These are phyloP conservation scores for Brachyptera risi DNA, from an alignment of 2,888 invertebrate species.

Conservation along the genomic window DNA sequence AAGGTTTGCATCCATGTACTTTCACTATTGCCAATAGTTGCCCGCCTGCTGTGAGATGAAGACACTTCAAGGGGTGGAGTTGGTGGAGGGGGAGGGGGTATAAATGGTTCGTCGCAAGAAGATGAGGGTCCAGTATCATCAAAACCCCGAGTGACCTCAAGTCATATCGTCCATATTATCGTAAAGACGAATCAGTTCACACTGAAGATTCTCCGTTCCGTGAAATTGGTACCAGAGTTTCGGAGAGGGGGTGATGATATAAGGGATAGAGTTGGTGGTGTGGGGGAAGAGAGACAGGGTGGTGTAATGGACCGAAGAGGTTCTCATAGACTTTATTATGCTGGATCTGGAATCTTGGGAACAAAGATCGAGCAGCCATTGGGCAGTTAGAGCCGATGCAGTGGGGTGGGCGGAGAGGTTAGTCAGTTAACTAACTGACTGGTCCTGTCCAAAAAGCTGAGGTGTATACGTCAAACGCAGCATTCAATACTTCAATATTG, in stretches of 20 bases:
- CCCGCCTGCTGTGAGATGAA: too few relatives aligned
- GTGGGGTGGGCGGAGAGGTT: not conserved
- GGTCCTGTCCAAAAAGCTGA: not conserved
- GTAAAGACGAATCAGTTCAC: conserved; percentile 28
- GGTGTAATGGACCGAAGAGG: conserved; percentile 10
- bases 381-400: not conserved
- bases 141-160: conserved; percentile 15
- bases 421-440: not conserved
- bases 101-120: conserved; percentile 2
- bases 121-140: conserved; percentile 19
- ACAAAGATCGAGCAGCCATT: not conserved
- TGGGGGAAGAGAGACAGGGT: not conserved
- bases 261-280: too few relatives aligned
- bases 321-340: conserved; percentile 5
- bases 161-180: conserved; percentile 26
- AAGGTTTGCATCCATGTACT: too few relatives aligned
- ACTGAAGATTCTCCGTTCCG: conserved; percentile 24
- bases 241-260: not conserved
- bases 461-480: not conserved
- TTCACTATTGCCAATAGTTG: too few relatives aligned
- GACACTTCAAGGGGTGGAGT: not conserved
- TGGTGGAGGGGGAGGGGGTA: not conserved
- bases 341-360: conserved; percentile 13
- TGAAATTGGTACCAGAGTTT: conserved; percentile 24
- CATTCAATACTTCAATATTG: conserved; percentile 2